phyloP scores from a whole-genome alignment of 2,797 vertebrate genomes.

The Spea hammondii region DNA sequence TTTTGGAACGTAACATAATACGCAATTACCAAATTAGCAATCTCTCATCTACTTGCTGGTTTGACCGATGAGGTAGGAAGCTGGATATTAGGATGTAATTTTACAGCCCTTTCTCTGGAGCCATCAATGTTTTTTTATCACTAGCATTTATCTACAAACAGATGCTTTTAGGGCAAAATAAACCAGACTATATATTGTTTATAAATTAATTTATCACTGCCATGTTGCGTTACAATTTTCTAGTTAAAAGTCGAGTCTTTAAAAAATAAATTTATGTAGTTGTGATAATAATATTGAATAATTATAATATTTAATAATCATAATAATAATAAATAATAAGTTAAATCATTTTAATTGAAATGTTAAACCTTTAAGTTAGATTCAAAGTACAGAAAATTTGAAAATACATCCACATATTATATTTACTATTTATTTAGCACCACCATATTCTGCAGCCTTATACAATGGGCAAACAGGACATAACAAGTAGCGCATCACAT shows the following conservation, averaged over 20 bases:
- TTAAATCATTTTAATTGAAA: too few relatives aligned
- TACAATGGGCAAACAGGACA: too few relatives aligned
- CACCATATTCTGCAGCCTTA: too few relatives aligned
- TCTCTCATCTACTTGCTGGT: slow-evolving; percentile 24
- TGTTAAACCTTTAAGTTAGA: too few relatives aligned
- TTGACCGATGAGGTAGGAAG: slow-evolving; percentile 37
- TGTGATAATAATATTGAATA: too few relatives aligned
- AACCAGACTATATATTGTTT: slow-evolving; percentile 22
- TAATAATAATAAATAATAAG: too few relatives aligned
- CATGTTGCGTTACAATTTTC: slow-evolving; percentile 6
- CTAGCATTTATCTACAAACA: slow-evolving; percentile 36
- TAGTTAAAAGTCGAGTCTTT: not conserved
- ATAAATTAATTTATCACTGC: slow-evolving; percentile 30
- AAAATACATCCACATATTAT: too few relatives aligned
- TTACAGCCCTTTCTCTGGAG: slow-evolving; percentile 13
- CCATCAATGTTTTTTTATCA: slow-evolving; percentile 28
- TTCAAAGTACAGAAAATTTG: too few relatives aligned
- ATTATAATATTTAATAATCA: too few relatives aligned
- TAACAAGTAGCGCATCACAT: too few relatives aligned
- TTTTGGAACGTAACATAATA: slow-evolving; percentile 30
- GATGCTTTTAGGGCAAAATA: slow-evolving; percentile 28
- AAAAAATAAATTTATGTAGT: too few relatives aligned
- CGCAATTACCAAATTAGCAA: slow-evolving; percentile 2
- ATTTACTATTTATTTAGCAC: too few relatives aligned
- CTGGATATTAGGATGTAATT: slow-evolving; percentile 31